A percentile compares a stretch with the other conserved stretches of the same genome.
Conservation (phyloP, 2,888 invertebrate species). For the Philereme vetulata region DNA sequence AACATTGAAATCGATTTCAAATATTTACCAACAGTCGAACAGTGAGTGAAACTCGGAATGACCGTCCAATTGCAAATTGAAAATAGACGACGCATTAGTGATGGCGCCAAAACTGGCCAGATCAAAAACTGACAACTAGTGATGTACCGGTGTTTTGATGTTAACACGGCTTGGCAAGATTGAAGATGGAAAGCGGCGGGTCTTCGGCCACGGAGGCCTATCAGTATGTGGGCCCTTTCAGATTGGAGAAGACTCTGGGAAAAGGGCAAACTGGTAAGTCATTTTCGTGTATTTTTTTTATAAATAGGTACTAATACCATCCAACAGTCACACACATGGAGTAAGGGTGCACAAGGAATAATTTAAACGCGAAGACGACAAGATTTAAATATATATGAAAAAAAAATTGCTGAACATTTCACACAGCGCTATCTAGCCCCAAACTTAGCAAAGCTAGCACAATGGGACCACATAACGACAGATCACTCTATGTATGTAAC, state of each 20-base stretch:
- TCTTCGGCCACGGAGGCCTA: constrained; percentile 84
- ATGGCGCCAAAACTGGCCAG: constrained; percentile 21
- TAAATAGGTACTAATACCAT: background rate
- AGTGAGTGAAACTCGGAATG: constrained; percentile 28
- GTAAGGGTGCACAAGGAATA: too few relatives aligned
- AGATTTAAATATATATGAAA: too few relatives aligned
- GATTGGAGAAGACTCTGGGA: constrained; percentile 99
- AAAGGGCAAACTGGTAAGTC: constrained; percentile 98
- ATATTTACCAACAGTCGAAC: constrained; percentile 3
- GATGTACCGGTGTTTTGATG: constrained; percentile 47
- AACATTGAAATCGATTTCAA: constrained; percentile 27
- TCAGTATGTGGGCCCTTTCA: constrained; percentile 99
- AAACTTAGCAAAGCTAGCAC: too few relatives aligned
- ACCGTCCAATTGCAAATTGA: constrained; percentile 36
- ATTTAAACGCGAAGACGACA: too few relatives aligned
- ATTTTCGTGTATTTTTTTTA: background rate
- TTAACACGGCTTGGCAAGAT: constrained; percentile 42
- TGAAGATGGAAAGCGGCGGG: constrained; percentile 72
- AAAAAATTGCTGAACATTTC: too few relatives aligned
- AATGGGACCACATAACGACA: too few relatives aligned
- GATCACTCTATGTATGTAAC: too few relatives aligned
- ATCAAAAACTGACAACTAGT: constrained; percentile 26
- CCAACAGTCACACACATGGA: too few relatives aligned
- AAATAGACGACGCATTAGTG: constrained; percentile 27
- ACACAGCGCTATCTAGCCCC: too few relatives aligned